phyloP scores from a whole-genome alignment of 2,888 invertebrate genomes.

The Stenchaetothrips biformis region DNA sequence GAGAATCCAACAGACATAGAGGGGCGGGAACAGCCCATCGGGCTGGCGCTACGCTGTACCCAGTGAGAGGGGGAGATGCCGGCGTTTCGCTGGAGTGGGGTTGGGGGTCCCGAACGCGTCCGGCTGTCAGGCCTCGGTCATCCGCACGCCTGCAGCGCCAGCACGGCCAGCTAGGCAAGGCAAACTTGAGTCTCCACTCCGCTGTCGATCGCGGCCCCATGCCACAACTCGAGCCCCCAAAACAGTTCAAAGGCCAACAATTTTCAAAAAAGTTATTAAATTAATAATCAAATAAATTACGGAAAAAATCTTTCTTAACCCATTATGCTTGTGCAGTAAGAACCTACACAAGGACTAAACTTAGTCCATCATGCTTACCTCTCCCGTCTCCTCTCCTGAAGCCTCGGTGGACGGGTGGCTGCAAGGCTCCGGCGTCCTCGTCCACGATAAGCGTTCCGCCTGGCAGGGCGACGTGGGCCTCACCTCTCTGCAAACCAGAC shows the following conservation, averaged over 20 bases:
- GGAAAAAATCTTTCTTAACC: neutral
- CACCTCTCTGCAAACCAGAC: conserved; percentile 28
- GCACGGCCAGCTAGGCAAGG: neutral
- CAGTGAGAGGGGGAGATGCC: neutral
- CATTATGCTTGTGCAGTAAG: neutral
- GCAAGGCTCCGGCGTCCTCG: conserved; percentile 38
- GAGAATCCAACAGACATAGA: neutral
- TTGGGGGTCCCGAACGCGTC: neutral
- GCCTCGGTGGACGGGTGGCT: conserved; percentile 44
- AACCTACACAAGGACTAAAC: neutral
- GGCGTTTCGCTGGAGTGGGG: neutral
- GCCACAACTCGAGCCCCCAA: too few species aligned
- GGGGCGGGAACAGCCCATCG: too few species aligned
- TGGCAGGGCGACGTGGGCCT: conserved; percentile 44
- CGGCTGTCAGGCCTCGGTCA: neutral
- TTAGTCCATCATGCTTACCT: conserved; percentile 44
- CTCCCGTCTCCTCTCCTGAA: conserved; percentile 51
- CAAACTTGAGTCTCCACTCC: too few species aligned
- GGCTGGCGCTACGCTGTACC: neutral
- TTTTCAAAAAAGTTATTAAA: too few species aligned
- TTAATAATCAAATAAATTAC: neutral
- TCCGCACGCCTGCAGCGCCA: neutral
- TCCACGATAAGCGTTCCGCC: conserved; percentile 45
- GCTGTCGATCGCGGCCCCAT: too few species aligned
- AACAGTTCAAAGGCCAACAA: too few species aligned